phyloP scores from a whole-genome alignment of 2,797 vertebrate genomes.

The Neosilurus mollespiculum region DNA sequence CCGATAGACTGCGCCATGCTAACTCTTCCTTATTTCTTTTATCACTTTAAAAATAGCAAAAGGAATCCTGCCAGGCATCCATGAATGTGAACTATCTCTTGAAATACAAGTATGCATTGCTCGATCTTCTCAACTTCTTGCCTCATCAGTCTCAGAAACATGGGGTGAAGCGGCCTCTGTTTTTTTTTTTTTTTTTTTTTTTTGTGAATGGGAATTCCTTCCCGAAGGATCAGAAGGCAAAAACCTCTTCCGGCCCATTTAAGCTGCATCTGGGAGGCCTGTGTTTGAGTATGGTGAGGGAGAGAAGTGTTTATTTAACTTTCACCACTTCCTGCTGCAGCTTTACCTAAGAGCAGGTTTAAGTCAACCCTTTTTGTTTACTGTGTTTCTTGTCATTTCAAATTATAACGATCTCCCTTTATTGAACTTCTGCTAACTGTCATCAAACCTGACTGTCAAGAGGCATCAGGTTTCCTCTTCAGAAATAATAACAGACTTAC shows the following conservation, averaged over 20 bases:
- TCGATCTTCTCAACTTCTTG: slow-evolving; percentile 39
- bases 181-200: slow-evolving; percentile 52
- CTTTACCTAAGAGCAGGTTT: slow-evolving; percentile 39
- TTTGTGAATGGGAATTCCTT: slow-evolving; percentile 61
- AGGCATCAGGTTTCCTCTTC: slow-evolving; percentile 25
- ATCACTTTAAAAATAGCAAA: neutral
- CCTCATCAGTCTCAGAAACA: slow-evolving; percentile 38
- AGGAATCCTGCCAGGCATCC: neutral
- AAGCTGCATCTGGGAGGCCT: slow-evolving; percentile 49
- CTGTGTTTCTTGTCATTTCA: slow-evolving; percentile 33
- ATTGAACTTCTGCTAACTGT: slow-evolving; percentile 2
- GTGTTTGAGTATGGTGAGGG: slow-evolving; percentile 37
- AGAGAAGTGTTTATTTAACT: slow-evolving; percentile 59
- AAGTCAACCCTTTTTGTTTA: slow-evolving; percentile 41
- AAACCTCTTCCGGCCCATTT: slow-evolving; percentile 51
- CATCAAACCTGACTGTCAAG: neutral
- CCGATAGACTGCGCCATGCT: neutral
- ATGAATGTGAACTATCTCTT: neutral
- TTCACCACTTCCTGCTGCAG: slow-evolving; percentile 54
- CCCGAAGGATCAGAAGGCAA: slow-evolving; percentile 40
- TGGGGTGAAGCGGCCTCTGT: slow-evolving; percentile 33
- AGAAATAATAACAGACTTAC: slow-evolving; percentile 20
- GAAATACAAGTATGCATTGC: neutral
- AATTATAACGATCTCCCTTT: neutral
- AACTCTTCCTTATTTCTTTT: neutral